Conservation (phyloP, 2,888 invertebrate genomes). For the Eilema depressum region DNA sequence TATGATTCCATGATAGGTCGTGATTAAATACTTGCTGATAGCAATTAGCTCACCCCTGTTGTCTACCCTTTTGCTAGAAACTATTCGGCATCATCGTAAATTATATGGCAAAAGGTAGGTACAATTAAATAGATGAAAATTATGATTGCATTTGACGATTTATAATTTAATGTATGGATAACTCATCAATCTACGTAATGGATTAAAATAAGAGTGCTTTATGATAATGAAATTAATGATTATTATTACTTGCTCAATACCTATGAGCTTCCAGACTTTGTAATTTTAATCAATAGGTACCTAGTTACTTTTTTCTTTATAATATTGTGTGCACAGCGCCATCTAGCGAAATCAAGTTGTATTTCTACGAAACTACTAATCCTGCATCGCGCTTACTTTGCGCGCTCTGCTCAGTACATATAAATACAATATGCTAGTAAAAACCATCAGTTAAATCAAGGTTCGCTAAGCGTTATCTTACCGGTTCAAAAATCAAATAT, state of each 20-base stretch:
- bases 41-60: not conserved
- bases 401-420: not conserved
- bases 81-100: not conserved
- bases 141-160: not conserved
- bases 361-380: not conserved
- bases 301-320: not conserved
- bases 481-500: not conserved
- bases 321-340: not conserved
- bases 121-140: not conserved
- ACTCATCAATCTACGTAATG: constrained; percentile 4
- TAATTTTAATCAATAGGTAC: not conserved
- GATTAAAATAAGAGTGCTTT: not conserved
- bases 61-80: not conserved
- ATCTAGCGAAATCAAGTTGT: not conserved
- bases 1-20: no score
- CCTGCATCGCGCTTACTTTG: not conserved
- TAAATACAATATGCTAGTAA: not conserved
- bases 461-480: not conserved
- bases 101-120: not conserved
- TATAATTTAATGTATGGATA: not conserved
- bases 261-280: not conserved
- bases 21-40: not conserved
- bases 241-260: not conserved
- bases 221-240: not conserved
- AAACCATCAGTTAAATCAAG: not conserved